Percentiles rank a stretch among this genome's conserved stretches.
Conservation (phyloP, 2,797 vertebrate species). For the Pseudochaenichthys georgianus region DNA sequence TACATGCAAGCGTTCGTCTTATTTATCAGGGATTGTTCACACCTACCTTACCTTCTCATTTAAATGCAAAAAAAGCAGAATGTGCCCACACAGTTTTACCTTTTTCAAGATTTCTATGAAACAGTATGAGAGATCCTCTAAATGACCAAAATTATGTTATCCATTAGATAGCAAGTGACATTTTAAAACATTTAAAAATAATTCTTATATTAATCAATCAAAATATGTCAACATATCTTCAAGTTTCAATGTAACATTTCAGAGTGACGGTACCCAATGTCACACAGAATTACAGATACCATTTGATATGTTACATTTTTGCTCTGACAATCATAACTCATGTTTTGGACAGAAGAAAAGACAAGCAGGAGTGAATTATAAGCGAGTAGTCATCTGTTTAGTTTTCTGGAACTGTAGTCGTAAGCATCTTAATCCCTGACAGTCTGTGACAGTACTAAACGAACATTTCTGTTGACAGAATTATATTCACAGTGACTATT, state of each 20-base stretch:
- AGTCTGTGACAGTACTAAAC: constrained; percentile 8
- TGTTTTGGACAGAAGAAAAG: background rate
- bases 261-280: background rate
- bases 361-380: constrained; percentile 18
- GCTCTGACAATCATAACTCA: background rate
- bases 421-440: constrained; percentile 22
- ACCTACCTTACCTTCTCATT: background rate
- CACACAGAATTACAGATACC: background rate
- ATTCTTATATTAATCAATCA: background rate
- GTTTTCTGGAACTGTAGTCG: constrained; percentile 12
- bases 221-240: background rate
- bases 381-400: constrained; percentile 35
- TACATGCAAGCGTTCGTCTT: background rate
- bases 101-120: background rate
- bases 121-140: background rate
- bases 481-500: constrained; percentile 31
- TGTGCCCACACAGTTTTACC: background rate
- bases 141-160: background rate
- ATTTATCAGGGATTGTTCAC: background rate
- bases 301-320: background rate
- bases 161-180: background rate
- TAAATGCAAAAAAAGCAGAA: background rate
- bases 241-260: background rate
- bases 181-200: background rate
- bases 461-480: constrained; percentile 25